These are phyloP conservation scores for Pituophis catenifer DNA, from an alignment of 2,113 vertebrate species.

Conservation along the genomic window DNA sequence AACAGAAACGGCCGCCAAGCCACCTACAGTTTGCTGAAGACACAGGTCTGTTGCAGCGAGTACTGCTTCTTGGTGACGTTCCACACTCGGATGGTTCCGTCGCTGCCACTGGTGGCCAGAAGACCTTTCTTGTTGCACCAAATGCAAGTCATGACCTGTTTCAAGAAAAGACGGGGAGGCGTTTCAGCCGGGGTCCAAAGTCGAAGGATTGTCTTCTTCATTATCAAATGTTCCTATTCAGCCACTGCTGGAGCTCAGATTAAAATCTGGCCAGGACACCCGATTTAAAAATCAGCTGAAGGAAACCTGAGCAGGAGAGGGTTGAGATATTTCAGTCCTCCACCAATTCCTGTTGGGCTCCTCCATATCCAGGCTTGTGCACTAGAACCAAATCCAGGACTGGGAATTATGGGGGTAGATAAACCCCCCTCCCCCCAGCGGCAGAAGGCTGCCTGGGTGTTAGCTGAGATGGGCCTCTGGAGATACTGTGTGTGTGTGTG, in stretches of 20 bases:
- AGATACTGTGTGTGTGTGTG: neutral
- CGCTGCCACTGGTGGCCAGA: conserved; percentile 90
- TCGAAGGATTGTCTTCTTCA: neutral
- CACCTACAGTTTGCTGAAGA: conserved; percentile 90
- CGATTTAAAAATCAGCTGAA: neutral
- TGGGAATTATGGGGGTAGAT: neutral
- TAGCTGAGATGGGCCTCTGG: neutral
- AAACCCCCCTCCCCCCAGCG: neutral
- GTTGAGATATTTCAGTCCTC: neutral
- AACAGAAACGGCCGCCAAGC: neutral
- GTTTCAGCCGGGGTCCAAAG: neutral
- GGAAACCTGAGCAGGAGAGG: neutral
- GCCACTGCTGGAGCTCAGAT: neutral
- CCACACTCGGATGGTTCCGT: conserved; percentile 93
- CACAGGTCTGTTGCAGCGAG: conserved; percentile 90
- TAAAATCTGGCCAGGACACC: neutral
- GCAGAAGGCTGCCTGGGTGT: neutral
- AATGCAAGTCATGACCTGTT: conserved; percentile 89
- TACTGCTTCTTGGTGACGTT: conserved; percentile 94
- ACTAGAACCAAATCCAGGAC: neutral
- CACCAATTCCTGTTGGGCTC: neutral
- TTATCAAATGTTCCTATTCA: neutral
- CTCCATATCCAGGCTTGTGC: neutral
- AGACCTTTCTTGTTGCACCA: conserved; percentile 93
- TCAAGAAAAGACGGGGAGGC: conserved; percentile 6